Evolutionary conservation across 2,888 invertebrate species (phyloP).

Genomic region (Spodoptera exigua): DNA sequence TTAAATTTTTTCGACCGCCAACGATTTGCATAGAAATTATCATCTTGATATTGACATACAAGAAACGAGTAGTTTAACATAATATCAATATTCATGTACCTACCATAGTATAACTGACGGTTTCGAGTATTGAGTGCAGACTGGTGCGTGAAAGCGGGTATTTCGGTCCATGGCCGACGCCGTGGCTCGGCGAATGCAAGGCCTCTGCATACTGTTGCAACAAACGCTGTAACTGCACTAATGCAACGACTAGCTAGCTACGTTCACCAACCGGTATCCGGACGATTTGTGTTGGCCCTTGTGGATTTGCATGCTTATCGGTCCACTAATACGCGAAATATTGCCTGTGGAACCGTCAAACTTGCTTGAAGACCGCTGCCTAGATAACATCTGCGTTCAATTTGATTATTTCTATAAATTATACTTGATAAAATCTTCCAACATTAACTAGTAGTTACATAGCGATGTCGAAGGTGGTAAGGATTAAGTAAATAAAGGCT

Average conservation of each 20-base stretch:
- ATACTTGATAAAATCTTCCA: conserved; percentile 36
- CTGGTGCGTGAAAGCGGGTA: conserved; percentile 82
- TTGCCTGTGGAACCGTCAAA: conserved; percentile 45
- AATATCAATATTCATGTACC: conserved; percentile 43
- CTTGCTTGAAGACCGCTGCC: conserved; percentile 41
- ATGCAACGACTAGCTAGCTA: conserved; percentile 71
- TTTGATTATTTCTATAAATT: conserved; percentile 31
- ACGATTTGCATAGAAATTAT: conserved; percentile 43
- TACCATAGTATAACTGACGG: conserved; percentile 46
- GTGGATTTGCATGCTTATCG: conserved; percentile 66
- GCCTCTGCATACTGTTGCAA: conserved; percentile 84
- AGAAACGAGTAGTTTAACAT: conserved; percentile 40
- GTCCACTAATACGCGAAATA: conserved; percentile 55
- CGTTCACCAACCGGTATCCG: conserved; percentile 71
- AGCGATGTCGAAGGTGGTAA: conserved; percentile 16
- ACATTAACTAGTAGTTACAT: conserved; percentile 35
- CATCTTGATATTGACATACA: conserved; percentile 46
- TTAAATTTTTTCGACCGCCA: conserved; percentile 10
- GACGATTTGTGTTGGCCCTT: conserved; percentile 63
- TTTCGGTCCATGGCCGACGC: conserved; percentile 85
- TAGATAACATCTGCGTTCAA: conserved; percentile 35
- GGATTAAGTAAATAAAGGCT: conserved; percentile 40
- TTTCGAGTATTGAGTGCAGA: conserved; percentile 48
- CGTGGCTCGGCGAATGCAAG: conserved; percentile 85
- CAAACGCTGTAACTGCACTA: conserved; percentile 80